Conservation (phyloP, 2,888 invertebrate species). For the Spicauda simplicius region DNA sequence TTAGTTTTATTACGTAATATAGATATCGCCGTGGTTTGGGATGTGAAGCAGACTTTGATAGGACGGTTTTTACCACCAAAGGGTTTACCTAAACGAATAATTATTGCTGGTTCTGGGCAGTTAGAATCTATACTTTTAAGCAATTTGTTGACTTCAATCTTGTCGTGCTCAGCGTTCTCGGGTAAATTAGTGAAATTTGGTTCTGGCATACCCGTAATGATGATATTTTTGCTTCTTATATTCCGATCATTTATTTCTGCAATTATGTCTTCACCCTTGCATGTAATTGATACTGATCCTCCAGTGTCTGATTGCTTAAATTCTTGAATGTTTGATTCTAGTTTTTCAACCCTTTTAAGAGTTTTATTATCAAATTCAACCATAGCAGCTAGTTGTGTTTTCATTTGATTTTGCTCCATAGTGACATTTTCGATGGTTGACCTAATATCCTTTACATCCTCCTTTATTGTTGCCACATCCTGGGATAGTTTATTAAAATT, state of each 20-base stretch:
- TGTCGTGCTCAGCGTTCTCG: background rate
- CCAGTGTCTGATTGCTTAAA: background rate
- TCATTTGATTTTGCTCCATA: background rate
- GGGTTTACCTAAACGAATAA: background rate
- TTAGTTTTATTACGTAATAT: slow-evolving; percentile 1
- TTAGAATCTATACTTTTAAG: background rate
- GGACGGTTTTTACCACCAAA: background rate
- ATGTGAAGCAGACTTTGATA: background rate
- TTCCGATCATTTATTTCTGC: slow-evolving; percentile 1
- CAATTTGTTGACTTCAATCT: background rate
- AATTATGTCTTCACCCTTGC: background rate
- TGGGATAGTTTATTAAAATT: background rate
- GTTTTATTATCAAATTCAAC: no score
- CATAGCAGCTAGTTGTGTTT: no score
- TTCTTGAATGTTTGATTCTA: background rate
- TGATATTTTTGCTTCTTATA: background rate
- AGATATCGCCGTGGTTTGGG: background rate
- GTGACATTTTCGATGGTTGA: background rate
- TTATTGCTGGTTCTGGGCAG: background rate
- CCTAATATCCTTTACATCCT: background rate
- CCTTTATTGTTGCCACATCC: background rate
- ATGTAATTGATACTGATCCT: background rate
- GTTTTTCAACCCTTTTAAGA: background rate
- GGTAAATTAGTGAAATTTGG: background rate
- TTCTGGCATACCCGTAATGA: background rate